Percentiles rank a stretch among this genome's conserved stretches.
Evolutionary conservation across 2,888 invertebrate species (phyloP).

Genomic region (Liodrosophila aerea): DNA sequence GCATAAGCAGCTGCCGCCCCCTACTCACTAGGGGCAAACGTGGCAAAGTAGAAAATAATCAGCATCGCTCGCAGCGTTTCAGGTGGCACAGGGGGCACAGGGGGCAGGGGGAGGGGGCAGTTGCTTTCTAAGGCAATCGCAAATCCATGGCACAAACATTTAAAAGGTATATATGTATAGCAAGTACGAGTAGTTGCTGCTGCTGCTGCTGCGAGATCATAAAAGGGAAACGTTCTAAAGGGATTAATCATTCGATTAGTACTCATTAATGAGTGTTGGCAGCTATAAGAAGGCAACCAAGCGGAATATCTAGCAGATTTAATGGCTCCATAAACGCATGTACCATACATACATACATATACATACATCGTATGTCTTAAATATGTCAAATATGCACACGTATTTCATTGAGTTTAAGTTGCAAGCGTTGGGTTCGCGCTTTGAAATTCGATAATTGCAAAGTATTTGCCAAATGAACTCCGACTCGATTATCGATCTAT

Average conservation of each 20-base stretch:
- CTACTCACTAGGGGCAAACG: background rate
- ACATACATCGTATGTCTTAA: no score
- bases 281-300: slow-evolving; percentile 24
- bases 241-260: slow-evolving; percentile 48
- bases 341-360: no score
- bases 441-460: no score
- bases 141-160: slow-evolving; percentile 25
- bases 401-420: no score
- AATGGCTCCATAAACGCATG: background rate
- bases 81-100: slow-evolving; percentile 21
- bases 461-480: no score
- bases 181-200: background rate
- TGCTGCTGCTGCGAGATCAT: slow-evolving; percentile 13
- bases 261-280: slow-evolving; percentile 41
- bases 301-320: slow-evolving; percentile 10
- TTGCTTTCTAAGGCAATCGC: slow-evolving; percentile 22
- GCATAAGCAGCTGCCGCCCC: slow-evolving; percentile 31
- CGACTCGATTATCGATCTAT: no score
- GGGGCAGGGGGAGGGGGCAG: background rate
- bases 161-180: slow-evolving; percentile 21
- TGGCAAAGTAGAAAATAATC: slow-evolving; percentile 63
- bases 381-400: no score
- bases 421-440: no score
- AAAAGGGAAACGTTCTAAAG: slow-evolving; percentile 26
- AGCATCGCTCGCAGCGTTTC: slow-evolving; percentile 46